phyloP scores from a whole-genome alignment of 2,113 vertebrate genomes.

The Pachyramphus minor region DNA sequence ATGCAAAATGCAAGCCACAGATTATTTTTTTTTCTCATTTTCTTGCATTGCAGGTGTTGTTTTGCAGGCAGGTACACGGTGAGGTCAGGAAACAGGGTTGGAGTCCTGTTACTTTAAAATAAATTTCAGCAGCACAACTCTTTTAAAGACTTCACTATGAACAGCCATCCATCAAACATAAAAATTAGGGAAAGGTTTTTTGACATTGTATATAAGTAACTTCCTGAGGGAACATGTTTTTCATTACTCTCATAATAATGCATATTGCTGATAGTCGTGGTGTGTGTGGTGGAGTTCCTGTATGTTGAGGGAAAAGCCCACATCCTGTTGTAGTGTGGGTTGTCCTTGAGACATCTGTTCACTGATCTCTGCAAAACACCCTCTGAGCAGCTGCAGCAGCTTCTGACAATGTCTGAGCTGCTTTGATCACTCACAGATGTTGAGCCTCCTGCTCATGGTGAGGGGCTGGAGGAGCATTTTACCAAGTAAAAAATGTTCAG shows the following conservation, averaged over 20 bases:
- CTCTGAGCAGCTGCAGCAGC: neutral
- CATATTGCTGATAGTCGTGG: neutral
- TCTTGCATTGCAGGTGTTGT: neutral
- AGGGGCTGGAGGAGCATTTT: neutral
- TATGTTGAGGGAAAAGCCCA: neutral
- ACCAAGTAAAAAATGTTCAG: neutral
- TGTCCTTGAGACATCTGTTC: conserved; percentile 4
- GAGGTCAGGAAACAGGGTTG: neutral
- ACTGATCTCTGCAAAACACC: neutral
- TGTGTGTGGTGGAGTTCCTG: neutral
- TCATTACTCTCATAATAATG: neutral
- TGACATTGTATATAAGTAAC: neutral
- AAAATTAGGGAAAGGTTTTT: neutral
- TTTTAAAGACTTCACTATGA: neutral
- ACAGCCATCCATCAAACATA: neutral
- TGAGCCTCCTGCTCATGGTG: neutral
- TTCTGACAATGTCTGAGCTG: neutral
- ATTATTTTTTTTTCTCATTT: neutral
- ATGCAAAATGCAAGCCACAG: neutral
- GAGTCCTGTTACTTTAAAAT: neutral
- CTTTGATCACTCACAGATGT: conserved; percentile 26
- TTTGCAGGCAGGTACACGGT: neutral
- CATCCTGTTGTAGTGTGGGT: neutral
- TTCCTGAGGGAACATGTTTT: neutral
- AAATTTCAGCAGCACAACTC: neutral